These are phyloP conservation scores for Pogonognathellus flavescens DNA, from an alignment of 1,140 invertebrate species.

Conservation along the genomic window DNA sequence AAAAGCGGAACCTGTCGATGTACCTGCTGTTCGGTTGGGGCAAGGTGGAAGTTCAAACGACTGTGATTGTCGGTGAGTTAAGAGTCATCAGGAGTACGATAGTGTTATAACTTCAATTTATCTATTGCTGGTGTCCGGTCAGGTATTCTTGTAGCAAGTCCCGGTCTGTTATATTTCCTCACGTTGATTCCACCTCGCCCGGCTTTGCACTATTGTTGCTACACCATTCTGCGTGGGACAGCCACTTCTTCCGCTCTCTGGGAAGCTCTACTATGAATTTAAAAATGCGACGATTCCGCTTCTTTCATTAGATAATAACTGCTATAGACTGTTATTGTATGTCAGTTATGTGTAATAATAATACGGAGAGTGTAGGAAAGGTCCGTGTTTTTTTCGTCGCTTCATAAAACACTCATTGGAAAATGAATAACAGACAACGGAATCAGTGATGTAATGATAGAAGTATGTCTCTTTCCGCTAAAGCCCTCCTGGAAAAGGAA, in stretches of 20 bases:
- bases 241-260: conserved; percentile 19
- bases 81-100: conserved; percentile 32
- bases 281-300: conserved; percentile 42
- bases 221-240: conserved; percentile 26
- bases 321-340: not conserved
- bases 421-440: conserved; percentile 35
- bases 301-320: conserved; percentile 34
- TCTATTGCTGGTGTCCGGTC: conserved; percentile 43
- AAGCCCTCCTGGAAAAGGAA: not conserved
- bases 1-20: conserved; percentile 49
- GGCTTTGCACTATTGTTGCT: conserved; percentile 1
- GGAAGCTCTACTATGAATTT: conserved; percentile 34
- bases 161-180: not conserved
- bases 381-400: conserved; percentile 15
- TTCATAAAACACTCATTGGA: conserved; percentile 33
- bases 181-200: not conserved
- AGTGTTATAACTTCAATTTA: conserved; percentile 34
- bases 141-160: conserved; percentile 6
- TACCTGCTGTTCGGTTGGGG: conserved; percentile 22
- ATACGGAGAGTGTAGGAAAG: not conserved
- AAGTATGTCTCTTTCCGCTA: conserved; percentile 30
- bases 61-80: conserved; percentile 49
- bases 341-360: not conserved
- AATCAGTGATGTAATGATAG: conserved; percentile 38
- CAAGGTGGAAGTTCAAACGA: conserved; percentile 44